phyloP scores from a whole-genome alignment of 2,888 invertebrate species.

The Andricus curvator region DNA sequence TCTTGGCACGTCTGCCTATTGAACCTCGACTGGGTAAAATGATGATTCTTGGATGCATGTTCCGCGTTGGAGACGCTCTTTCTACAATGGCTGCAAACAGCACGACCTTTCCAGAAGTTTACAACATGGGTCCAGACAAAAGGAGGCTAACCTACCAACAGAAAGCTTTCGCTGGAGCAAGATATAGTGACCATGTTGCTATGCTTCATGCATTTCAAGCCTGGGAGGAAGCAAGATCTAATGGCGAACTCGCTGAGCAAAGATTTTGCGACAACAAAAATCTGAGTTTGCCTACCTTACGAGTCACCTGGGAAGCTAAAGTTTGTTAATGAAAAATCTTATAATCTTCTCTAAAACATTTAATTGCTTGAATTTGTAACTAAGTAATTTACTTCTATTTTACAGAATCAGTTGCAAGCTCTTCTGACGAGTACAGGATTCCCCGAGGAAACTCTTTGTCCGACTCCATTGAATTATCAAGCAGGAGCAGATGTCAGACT shows the following conservation, averaged over 20 bases:
- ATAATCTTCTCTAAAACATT: not conserved
- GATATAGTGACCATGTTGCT: constrained; percentile 97
- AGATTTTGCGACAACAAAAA: constrained; percentile 95
- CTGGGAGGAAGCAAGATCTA: constrained; percentile 85
- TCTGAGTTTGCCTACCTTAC: constrained; percentile 91
- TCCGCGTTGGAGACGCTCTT: constrained; percentile 93
- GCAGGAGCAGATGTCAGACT: constrained; percentile 88
- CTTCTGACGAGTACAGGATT: constrained; percentile 89
- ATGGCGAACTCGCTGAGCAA: constrained; percentile 88
- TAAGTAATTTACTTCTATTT: constrained; percentile 43
- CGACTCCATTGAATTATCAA: constrained; percentile 87
- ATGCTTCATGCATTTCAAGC: constrained; percentile 95
- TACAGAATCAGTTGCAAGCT: constrained; percentile 84
- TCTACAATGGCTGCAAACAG: constrained; percentile 97
- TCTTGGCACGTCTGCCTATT: constrained; percentile 95
- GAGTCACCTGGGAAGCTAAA: constrained; percentile 96
- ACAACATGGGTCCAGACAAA: constrained; percentile 87
- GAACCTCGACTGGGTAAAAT: constrained; percentile 98
- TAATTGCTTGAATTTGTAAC: not conserved
- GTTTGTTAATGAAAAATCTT: constrained; percentile 62
- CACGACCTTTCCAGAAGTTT: constrained; percentile 97
- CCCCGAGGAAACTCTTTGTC: constrained; percentile 91
- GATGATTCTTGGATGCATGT: constrained; percentile 96
- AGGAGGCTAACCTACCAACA: constrained; percentile 91
- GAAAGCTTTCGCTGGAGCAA: constrained; percentile 90